These are phyloP conservation scores for Wiebesia pumilae DNA, from an alignment of 1,140 invertebrate genomes.

Conservation along the genomic window DNA sequence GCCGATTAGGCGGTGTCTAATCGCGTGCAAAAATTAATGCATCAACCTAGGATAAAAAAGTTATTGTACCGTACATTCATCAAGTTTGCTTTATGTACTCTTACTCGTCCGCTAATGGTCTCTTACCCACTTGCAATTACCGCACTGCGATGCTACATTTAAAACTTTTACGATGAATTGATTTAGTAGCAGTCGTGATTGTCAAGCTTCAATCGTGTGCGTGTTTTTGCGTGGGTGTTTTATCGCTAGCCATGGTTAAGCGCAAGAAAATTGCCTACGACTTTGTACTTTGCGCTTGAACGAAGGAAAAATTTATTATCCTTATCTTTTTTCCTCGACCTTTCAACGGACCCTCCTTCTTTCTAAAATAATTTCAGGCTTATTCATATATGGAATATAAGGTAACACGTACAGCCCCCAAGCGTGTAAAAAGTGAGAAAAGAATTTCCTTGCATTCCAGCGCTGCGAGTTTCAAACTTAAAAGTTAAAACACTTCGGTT, in stretches of 20 bases:
- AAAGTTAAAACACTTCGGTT: slow-evolving; percentile 10
- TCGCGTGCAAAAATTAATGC: not conserved
- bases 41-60: not conserved
- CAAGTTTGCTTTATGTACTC: not conserved
- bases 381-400: not conserved
- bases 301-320: not conserved
- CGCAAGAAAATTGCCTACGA: not conserved
- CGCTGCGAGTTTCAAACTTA: not conserved
- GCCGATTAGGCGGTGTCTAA: not conserved
- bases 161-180: slow-evolving; percentile 23
- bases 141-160: not conserved
- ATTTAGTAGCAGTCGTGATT: slow-evolving; percentile 4
- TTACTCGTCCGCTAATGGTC: slow-evolving; percentile 6
- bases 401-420: not conserved
- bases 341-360: not conserved
- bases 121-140: slow-evolving; percentile 19
- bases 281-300: not conserved
- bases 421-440: not conserved
- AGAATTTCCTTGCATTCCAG: slow-evolving; percentile 11
- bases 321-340: not conserved
- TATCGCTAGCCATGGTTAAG: not conserved
- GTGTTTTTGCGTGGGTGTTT: not conserved
- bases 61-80: not conserved
- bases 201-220: not conserved
- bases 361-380: not conserved